Base-by-base conservation (phyloP, 2,797 vertebrate genomes). In the Galaxias olidus region DNA sequence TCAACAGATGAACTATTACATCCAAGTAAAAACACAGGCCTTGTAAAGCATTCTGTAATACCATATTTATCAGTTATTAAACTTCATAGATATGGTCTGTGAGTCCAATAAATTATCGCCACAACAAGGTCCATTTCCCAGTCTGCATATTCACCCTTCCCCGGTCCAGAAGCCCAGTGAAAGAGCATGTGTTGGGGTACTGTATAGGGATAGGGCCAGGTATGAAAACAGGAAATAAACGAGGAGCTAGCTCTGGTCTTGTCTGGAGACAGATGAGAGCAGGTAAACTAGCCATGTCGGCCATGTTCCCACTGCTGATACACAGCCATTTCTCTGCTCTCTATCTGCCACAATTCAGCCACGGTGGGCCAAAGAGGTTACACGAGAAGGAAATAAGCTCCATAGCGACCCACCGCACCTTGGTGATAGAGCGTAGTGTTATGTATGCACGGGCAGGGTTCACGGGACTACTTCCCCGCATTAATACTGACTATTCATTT, bases 401-500 rank as follows among this genome's bases (percentile, higher is more conserved):
- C 78, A 57, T 87, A 88, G 66, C 10, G 14, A 59, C 59, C 30
- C 47, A 11, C 42, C 61, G 66, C 66, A 57, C 60, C 59, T 60
- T 46, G n/a, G 80, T 84, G 85, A 90, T 88, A 84, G 77, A 69
- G 79, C 55, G 9, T 57, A 74, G 63, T 79, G 77, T 88, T 86
- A 89, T 85, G 82, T 86, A 90, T 90, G 87, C 85, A 87, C 61
- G 65, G 63, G 74, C 81, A 67, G 68, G 62, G 72, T 81, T 52
- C 0, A 53, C 43, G 62, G 78, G 71, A 80, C 82, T 85, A 85
- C 74, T 68, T 53, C 63, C 68, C 70, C 72, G 66, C 72, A 69
- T 84, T 87, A 77, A 89, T 90, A 82, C 84, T 76, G 82, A 84
- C 85, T 90, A 84, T 89, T 88, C 84, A 78, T 90, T 91, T 92